These are phyloP conservation scores for Ophioninae sp. DNA, from an alignment of 2,888 invertebrate genomes.

Conservation along the genomic window DNA sequence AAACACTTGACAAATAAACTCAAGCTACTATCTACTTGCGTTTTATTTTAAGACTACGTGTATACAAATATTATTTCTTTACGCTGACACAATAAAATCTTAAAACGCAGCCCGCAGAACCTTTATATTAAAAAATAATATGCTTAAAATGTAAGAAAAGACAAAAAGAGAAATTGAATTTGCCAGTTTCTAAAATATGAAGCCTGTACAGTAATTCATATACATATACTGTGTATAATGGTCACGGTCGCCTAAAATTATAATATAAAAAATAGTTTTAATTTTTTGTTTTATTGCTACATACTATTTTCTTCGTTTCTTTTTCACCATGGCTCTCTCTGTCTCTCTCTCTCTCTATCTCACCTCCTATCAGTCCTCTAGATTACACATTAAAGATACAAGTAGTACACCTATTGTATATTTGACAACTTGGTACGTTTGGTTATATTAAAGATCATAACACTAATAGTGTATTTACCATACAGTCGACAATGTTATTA, in stretches of 20 bases:
- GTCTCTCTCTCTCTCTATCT: constrained; percentile 18
- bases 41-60: constrained; percentile 59
- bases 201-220: constrained; percentile 59
- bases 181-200: constrained; percentile 33
- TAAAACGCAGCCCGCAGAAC: constrained; percentile 46
- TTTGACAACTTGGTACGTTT: constrained; percentile 11
- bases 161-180: constrained; percentile 20
- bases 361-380: constrained; percentile 39
- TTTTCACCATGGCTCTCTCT: background rate
- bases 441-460: constrained; percentile 30
- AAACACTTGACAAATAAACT: background rate
- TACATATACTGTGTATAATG: constrained; percentile 56
- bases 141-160: background rate
- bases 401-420: constrained; percentile 17
- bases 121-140: constrained; percentile 44
- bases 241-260: constrained; percentile 61
- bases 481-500: constrained; percentile 22
- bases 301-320: constrained; percentile 3
- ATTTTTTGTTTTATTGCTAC: constrained; percentile 52
- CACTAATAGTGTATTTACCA: constrained; percentile 27
- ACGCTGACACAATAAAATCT: constrained; percentile 47
- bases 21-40: constrained; percentile 34
- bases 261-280: constrained; percentile 64
- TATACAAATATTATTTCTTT: constrained; percentile 53
- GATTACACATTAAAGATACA: constrained; percentile 32